Conservation (phyloP, 1,140 invertebrate species). For the Lerema accius region DNA sequence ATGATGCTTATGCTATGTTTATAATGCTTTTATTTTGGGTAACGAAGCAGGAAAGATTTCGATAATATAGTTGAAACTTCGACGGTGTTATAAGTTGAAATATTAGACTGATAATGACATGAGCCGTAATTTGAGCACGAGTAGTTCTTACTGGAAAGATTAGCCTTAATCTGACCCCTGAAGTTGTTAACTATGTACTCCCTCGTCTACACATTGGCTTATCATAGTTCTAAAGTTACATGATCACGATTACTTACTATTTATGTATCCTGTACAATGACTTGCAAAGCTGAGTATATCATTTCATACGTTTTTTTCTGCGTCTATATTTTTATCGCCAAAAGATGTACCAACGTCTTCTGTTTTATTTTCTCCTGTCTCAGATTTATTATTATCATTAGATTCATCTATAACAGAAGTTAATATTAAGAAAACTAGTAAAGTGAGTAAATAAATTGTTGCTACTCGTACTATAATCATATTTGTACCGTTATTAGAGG, state of each 20-base stretch:
- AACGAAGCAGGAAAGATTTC: too few relatives aligned
- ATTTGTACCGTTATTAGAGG: constrained; percentile 4
- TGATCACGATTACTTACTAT: not conserved
- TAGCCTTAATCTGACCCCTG: not conserved
- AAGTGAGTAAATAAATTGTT: not conserved
- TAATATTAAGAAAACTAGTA: not conserved
- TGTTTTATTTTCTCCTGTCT: too few relatives aligned
- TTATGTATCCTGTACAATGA: too few relatives aligned
- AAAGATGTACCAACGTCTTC: too few relatives aligned
- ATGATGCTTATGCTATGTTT: too few relatives aligned
- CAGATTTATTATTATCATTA: too few relatives aligned
- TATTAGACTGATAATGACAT: too few relatives aligned
- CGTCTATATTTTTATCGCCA: too few relatives aligned
- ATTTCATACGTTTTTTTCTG: too few relatives aligned
- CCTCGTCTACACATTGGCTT: constrained; percentile 5
- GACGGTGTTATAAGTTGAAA: too few relatives aligned
- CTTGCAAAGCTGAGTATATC: too few relatives aligned
- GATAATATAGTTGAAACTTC: too few relatives aligned
- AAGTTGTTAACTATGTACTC: not conserved
- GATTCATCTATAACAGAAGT: not conserved
- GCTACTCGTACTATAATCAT: not conserved
- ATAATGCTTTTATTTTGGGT: not conserved
- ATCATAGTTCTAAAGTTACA: constrained; percentile 12
- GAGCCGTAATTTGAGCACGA: not conserved
- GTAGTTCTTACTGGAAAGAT: not conserved